A percentile compares a stretch with the other conserved stretches of the same genome.
These are phyloP conservation scores for Basileuterus tristriatus DNA, from an alignment of 2,797 vertebrate genomes.

Conservation along the genomic window DNA sequence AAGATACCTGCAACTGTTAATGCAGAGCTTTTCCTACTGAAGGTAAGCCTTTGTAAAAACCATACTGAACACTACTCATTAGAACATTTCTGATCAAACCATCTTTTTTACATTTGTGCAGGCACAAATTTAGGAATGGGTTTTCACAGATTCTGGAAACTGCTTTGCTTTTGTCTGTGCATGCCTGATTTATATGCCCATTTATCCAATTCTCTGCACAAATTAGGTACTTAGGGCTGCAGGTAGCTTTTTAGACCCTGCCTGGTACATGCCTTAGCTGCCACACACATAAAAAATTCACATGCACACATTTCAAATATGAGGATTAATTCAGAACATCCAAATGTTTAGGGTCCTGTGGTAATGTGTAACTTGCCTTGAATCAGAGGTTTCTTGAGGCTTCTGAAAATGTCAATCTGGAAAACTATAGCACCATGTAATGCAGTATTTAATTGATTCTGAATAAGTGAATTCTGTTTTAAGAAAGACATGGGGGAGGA, in stretches of 20 bases:
- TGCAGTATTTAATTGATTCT: neutral
- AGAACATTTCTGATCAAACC: neutral
- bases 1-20: neutral
- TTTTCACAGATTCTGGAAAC: neutral
- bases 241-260: neutral
- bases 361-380: neutral
- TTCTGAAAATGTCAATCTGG: conserved; percentile 10
- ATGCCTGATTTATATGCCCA: neutral
- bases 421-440: neutral
- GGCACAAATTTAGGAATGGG: neutral
- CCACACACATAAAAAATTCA: neutral
- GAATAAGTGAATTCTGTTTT: neutral
- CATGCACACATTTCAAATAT: neutral
- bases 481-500: conserved; percentile 27
- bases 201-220: neutral
- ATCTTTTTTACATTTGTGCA: neutral
- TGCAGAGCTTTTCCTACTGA: neutral
- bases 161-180: neutral
- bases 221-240: neutral
- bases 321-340: neutral
- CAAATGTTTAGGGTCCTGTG: neutral
- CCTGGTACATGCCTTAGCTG: neutral
- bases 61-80: neutral
- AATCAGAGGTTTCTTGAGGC: neutral
- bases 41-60: neutral